A percentile compares a stretch with the other conserved stretches of the same genome.
phyloP scores from a whole-genome alignment of 1,140 invertebrate genomes.

The Drosophila auraria region DNA sequence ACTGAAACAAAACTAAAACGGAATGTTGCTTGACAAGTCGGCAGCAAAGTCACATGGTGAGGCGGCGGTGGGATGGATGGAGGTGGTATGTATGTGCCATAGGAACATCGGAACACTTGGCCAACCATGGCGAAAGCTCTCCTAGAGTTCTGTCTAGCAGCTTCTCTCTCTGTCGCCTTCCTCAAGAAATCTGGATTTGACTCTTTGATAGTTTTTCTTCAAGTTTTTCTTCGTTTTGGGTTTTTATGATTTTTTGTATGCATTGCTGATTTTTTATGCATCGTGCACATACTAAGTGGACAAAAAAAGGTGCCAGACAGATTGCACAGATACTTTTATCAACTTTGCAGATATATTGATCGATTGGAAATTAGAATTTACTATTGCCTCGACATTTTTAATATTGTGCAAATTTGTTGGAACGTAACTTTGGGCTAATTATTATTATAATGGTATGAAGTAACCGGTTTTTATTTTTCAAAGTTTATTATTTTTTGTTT shows the following conservation, averaged over 20 bases:
- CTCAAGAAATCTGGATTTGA: slow-evolving; percentile 59
- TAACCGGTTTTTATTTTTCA: no score
- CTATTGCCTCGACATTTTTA: background rate
- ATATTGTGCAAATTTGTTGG: no score
- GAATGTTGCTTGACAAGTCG: slow-evolving; percentile 77
- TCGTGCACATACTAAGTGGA: background rate
- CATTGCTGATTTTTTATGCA: slow-evolving; percentile 39
- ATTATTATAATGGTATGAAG: no score
- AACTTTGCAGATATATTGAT: slow-evolving; percentile 34
- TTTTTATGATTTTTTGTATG: slow-evolving; percentile 24
- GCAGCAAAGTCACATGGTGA: slow-evolving; percentile 40
- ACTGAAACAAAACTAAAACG: slow-evolving; percentile 63
- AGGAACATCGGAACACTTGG: slow-evolving; percentile 46
- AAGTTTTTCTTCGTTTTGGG: background rate
- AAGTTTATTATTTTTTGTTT: no score
- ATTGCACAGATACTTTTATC: slow-evolving; percentile 38
- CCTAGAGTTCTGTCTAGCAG: slow-evolving; percentile 21
- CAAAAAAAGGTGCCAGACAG: background rate
- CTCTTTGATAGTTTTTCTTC: slow-evolving; percentile 32
- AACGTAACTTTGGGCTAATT: no score
- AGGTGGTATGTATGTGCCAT: slow-evolving; percentile 12
- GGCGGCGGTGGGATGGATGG: background rate
- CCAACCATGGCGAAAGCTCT: slow-evolving; percentile 61
- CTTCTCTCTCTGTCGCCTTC: background rate
- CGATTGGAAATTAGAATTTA: background rate